Base-by-base conservation (phyloP, 2,113 vertebrate genomes). In the Oncorhynchus masou region DNA sequence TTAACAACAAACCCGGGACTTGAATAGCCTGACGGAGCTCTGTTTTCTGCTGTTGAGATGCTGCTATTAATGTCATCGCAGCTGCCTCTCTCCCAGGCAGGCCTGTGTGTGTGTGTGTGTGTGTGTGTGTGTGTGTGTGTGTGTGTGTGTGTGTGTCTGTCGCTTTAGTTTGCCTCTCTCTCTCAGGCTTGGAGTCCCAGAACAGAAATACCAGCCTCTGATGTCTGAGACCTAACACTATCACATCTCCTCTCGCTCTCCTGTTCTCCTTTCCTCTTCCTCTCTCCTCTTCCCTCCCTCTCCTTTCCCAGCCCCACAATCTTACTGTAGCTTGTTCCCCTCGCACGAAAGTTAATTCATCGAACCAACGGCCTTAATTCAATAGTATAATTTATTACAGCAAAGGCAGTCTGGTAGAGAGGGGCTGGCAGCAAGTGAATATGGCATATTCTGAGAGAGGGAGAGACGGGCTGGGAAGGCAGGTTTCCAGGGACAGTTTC, bases 371-470 rank as follows among this genome's bases (percentile, higher is more conserved):
- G 2, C 59, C 59, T 62, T 62, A 62, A 62, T 62, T 62, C n/a
- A 62, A 62, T 62, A 6, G 20, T 57, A 5, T 57, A 7, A 62
- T 62, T 62, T 62, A 62, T 62, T 70, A 79, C 73, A 25, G 71
- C 71, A 77, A 48, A 29, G 39, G 76, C 66, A 66, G 67, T 76
- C 70, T 75, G 74, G 66, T 83, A 68, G 74, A 67, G 27, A 69
- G 64, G 27, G 74, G 71, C 74, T 83, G 77, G 72, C 64, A 65
- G 62, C 54, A 62, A 27, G 59, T 76, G 74, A 70, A 64, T 79
- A 74, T 59, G 59, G 51, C 73, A 29, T 62, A 62, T 62, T 62
- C 19, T 62, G 74, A 75, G 39, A 48, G 49, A 16, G 22, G 8
- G 31, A 49, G 60, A 66, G 13, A 29, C 1, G 4, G 51, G 15